These are phyloP conservation scores for Rotaria sp. DNA, from an alignment of 2,888 invertebrate genomes.

Conservation along the genomic window DNA sequence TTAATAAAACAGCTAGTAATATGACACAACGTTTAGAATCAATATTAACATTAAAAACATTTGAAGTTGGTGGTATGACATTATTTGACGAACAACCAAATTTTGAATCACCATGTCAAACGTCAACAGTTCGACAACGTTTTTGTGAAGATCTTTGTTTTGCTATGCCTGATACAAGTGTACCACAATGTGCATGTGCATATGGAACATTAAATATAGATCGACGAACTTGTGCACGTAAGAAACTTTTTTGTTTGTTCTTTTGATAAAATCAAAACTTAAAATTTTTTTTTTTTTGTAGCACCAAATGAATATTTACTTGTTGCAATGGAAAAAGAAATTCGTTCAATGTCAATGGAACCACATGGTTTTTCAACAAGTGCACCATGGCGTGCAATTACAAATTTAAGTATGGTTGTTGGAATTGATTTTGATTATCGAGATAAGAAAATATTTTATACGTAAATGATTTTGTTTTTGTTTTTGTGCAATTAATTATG, in stretches of 20 bases:
- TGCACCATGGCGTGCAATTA: conserved; percentile 71
- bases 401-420: conserved; percentile 64
- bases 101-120: conserved; percentile 23
- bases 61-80: conserved; percentile 30
- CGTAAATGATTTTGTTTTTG: conserved; percentile 42
- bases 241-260: conserved; percentile 30
- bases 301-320: conserved; percentile 79
- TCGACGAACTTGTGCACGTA: conserved; percentile 64
- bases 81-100: conserved; percentile 22
- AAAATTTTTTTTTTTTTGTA: conserved; percentile 43
- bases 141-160: conserved; percentile 87
- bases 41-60: neutral
- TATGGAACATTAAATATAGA: conserved; percentile 68
- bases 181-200: conserved; percentile 75
- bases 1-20: conserved; percentile 24
- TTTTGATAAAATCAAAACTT: too few species aligned
- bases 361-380: conserved; percentile 57
- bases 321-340: conserved; percentile 85
- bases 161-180: conserved; percentile 65
- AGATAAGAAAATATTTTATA: conserved; percentile 75
- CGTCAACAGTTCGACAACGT: neutral
- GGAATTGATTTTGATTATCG: conserved; percentile 89
- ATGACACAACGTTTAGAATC: conserved; percentile 22
- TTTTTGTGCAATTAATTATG: neutral
- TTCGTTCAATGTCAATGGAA: conserved; percentile 79